phyloP scores from a whole-genome alignment of 2,888 invertebrate species.

The Drosophila tripunctata region DNA sequence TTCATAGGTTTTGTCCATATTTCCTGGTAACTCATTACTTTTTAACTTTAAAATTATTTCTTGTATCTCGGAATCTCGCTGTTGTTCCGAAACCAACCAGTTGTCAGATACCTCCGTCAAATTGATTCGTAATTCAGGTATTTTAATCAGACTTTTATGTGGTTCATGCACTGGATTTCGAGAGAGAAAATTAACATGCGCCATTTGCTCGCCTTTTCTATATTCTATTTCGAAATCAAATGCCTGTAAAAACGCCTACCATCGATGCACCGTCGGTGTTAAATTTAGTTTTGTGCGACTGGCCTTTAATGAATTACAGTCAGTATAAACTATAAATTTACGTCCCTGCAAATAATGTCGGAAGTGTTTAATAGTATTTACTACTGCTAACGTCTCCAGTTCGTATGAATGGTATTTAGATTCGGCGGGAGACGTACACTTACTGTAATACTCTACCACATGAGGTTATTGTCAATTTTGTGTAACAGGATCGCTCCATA shows the following conservation, averaged over 20 bases:
- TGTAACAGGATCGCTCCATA: constrained; percentile 14
- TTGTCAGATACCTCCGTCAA: neutral
- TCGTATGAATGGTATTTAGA: constrained; percentile 26
- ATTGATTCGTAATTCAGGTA: neutral
- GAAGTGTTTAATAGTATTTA: constrained; percentile 16
- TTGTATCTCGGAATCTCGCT: neutral
- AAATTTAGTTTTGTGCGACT: constrained; percentile 3
- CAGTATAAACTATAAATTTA: constrained; percentile 9
- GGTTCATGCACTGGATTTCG: neutral
- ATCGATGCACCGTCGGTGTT: constrained; percentile 23
- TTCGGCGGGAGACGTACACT: neutral
- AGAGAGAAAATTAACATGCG: too few species aligned
- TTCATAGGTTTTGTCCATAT: neutral
- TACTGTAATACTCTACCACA: constrained; percentile 11
- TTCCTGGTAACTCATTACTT: neutral
- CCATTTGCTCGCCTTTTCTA: too few species aligned
- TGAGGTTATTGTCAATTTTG: constrained; percentile 3
- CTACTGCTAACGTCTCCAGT: constrained; percentile 41
- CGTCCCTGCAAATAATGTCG: constrained; percentile 42
- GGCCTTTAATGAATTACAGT: constrained; percentile 28
- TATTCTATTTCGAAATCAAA: too few species aligned
- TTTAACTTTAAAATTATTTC: neutral
- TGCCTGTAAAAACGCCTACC: constrained; percentile 21
- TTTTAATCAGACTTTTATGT: neutral
- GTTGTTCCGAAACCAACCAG: too few species aligned